These are phyloP conservation scores for Pontoporia blainvillei DNA, from an alignment of 2,113 vertebrate species.

Conservation along the genomic window DNA sequence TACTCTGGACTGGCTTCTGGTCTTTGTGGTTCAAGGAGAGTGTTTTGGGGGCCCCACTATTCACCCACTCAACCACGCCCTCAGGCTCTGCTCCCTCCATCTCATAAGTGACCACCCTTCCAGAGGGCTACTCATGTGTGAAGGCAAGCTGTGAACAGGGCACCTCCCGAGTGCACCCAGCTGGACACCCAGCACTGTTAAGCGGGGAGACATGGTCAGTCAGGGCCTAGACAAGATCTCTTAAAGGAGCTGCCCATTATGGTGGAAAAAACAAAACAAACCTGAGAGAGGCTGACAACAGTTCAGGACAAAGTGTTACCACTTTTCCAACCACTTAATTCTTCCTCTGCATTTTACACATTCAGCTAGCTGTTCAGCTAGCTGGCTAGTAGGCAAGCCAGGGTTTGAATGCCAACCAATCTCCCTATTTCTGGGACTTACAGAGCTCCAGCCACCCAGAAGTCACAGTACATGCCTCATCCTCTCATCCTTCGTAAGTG, in stretches of 20 bases:
- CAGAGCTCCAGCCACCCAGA: not conserved
- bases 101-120: not conserved
- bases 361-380: not conserved
- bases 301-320: not conserved
- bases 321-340: no score
- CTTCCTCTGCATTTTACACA: not conserved
- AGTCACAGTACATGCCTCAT: accelerated
- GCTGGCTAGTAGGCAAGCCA: not conserved
- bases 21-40: not conserved
- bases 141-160: not conserved
- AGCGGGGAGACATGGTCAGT: not conserved
- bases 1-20: not conserved
- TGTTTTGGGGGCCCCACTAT: not conserved
- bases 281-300: accelerated
- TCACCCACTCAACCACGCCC: accelerated
- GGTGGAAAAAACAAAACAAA: not conserved
- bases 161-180: not conserved
- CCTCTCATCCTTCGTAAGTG: not conserved
- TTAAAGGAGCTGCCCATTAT: not conserved
- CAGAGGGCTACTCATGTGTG: no score
- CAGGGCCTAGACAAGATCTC: not conserved
- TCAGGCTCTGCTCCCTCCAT: not conserved
- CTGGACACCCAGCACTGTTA: accelerated
- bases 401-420: not conserved
- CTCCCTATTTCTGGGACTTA: not conserved